Conservation (phyloP, 2,113 vertebrate genomes). For the Poicephalus gulielmi region DNA sequence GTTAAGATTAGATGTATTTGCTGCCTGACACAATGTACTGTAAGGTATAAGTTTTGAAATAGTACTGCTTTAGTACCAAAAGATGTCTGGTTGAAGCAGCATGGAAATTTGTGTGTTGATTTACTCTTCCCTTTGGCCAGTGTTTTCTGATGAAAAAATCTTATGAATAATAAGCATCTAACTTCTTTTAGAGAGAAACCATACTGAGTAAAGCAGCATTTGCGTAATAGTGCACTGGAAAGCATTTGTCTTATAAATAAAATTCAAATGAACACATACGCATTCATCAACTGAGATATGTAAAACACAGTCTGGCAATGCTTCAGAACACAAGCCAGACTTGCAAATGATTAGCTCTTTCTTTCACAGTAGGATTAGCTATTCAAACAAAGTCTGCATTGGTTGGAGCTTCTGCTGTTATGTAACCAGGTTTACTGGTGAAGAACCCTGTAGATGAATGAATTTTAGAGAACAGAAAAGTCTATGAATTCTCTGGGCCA, state of each 20-base stretch:
- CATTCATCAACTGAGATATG: not conserved
- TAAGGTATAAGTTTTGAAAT: not conserved
- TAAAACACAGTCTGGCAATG: not conserved
- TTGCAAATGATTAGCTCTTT: not conserved
- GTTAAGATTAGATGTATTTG: not conserved
- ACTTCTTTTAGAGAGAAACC: slow-evolving; percentile 1
- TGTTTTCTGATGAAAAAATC: not conserved
- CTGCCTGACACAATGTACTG: not conserved
- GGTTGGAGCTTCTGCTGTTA: not conserved
- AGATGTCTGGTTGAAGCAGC: not conserved
- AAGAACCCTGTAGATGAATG: not conserved
- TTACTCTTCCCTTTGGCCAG: slow-evolving; percentile 3
- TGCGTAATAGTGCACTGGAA: not conserved
- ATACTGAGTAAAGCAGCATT: not conserved
- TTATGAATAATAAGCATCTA: not conserved
- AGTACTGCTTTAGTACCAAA: not conserved
- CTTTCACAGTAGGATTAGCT: not conserved
- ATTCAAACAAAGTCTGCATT: not conserved
- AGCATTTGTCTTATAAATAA: not conserved
- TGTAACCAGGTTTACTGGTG: not conserved
- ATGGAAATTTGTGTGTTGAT: not conserved
- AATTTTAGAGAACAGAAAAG: not conserved
- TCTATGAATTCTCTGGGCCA: not conserved
- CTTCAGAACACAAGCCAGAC: not conserved
- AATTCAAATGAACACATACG: not conserved